Evolutionary conservation across 53 echinoderm and acorn worm genomes (phyloP).

Genomic region (Paracentrotus lividus): DNA sequence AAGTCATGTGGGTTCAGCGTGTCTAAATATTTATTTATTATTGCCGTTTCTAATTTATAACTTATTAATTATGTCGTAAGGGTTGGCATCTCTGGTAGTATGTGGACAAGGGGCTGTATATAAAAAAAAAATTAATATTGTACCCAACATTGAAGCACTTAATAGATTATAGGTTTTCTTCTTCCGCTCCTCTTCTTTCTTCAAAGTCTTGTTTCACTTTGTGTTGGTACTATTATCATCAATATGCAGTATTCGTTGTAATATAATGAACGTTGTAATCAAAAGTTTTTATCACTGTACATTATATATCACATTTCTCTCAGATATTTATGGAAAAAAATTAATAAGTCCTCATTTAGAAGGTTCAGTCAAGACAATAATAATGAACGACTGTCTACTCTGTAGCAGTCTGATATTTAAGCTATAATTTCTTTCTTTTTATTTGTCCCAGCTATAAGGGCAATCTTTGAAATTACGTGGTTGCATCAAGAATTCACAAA

Average conservation of each 20-base stretch:
- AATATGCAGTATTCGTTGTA: not conserved
- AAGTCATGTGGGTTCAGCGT: no score
- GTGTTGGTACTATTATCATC: not conserved
- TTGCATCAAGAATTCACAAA: conserved; percentile 1
- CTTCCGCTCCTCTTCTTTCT: not conserved
- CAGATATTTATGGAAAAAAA: not conserved
- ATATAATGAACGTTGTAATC: not conserved
- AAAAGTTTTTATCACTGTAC: not conserved
- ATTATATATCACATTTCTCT: not conserved
- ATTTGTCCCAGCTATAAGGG: not conserved
- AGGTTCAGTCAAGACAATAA: not conserved
- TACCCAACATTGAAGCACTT: no score
- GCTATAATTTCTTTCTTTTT: not conserved
- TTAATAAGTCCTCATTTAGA: not conserved
- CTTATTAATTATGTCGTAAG: no score
- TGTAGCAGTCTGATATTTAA: not conserved
- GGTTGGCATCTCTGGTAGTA: no score
- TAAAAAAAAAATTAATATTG: no score
- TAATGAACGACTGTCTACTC: not conserved
- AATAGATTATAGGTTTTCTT: no score
- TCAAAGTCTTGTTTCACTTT: not conserved
- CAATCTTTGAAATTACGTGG: not conserved
- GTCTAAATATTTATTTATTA: no score
- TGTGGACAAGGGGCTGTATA: no score
- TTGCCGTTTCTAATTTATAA: no score